phyloP scores from a whole-genome alignment of 23 tunicate genomes.

The Trididemnum miniatum region DNA sequence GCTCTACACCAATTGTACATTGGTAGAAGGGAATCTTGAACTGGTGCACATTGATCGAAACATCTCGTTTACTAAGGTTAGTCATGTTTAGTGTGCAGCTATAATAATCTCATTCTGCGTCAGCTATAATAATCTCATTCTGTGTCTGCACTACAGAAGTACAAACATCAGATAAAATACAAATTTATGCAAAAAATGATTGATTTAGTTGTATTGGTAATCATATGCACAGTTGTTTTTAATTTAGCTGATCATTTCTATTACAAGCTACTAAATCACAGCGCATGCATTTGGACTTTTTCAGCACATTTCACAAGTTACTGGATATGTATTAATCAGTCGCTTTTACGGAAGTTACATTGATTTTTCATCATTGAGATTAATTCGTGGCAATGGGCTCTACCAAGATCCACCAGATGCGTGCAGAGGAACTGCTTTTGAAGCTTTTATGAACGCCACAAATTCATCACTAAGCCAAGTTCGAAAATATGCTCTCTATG shows the following conservation, averaged over 20 bases:
- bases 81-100: neutral
- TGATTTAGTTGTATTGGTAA: too few species aligned
- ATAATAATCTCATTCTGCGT: neutral
- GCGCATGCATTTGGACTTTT: neutral
- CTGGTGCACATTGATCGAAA: constrained; percentile 19
- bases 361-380: constrained; percentile 67
- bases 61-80: constrained; percentile 49
- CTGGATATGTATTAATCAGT: constrained; percentile 71
- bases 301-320: constrained; percentile 74
- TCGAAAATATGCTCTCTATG: constrained; percentile 17
- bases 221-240: too few species aligned
- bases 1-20: constrained; percentile 71
- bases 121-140: neutral
- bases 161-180: neutral
- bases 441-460: neutral
- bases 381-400: constrained; percentile 55
- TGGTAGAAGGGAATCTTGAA: constrained; percentile 85
- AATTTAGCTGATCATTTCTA: too few species aligned
- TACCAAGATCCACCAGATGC: neutral
- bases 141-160: neutral
- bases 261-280: too few species aligned
- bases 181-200: neutral
- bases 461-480: neutral
- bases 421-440: neutral
- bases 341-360: constrained; percentile 33